Conservation (phyloP, 2,797 vertebrate genomes). For the Cossypha heuglini region DNA sequence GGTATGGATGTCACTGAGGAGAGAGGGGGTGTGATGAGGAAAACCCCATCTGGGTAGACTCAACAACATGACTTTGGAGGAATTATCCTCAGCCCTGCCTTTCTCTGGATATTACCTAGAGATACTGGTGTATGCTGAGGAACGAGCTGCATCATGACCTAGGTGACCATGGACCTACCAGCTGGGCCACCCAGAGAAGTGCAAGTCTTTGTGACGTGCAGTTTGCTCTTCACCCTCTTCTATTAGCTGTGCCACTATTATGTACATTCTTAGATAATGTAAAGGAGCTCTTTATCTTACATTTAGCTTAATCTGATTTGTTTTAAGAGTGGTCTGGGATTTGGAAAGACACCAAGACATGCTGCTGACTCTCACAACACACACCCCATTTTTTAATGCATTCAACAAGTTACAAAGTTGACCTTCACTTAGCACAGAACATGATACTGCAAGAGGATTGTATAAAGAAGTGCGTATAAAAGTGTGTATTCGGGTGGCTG, state of each 20-base stretch:
- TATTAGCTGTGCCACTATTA: neutral
- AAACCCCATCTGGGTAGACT: neutral
- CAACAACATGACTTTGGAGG: neutral
- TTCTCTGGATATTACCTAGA: neutral
- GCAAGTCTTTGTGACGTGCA: rapidly evolving
- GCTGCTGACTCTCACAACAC: neutral
- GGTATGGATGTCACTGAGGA: neutral
- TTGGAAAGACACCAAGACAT: neutral
- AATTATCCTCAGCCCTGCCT: neutral
- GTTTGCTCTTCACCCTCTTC: neutral
- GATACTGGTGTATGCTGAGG: rapidly evolving
- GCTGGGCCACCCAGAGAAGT: neutral
- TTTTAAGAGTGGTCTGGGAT: neutral
- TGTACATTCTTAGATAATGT: neutral
- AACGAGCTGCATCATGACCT: neutral
- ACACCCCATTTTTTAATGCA: neutral
- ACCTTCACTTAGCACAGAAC: neutral
- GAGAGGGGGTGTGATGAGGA: neutral
- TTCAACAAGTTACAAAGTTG: neutral
- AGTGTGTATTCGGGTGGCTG: neutral
- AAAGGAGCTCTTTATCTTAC: neutral
- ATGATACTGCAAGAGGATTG: neutral
- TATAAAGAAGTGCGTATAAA: neutral
- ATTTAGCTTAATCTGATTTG: neutral
- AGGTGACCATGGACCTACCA: neutral